Base-by-base conservation (phyloP, 2,888 invertebrate genomes). In the Byasa hedistus region DNA sequence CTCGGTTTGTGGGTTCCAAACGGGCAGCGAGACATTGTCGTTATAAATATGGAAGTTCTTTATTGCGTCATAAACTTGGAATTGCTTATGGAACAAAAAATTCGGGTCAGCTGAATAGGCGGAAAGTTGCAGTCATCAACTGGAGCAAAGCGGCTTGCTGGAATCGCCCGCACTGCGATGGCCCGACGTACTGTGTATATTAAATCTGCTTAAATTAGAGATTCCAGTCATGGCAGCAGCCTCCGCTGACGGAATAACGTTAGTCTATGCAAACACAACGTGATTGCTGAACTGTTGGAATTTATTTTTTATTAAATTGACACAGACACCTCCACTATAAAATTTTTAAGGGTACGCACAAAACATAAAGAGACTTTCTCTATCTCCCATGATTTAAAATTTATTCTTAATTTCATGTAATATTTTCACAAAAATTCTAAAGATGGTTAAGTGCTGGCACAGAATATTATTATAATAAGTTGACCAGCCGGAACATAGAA, bases 11-110 rank as follows among this genome's bases (percentile, higher is more conserved):
- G 58, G 57, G 44, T 21, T 48, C 44, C 44, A 61, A 66, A 66
- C 58, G 62, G 57, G 62, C 66, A 66, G 54, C 32, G 58, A 58
- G 62, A 62, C 54, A 66, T 62, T 66, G 58, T 66, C 66, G 66
- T 66, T 66, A 66, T 54, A 58, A 66, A 66, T 66, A 62, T 66
- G 62, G 57, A 66, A 66, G 57, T 62, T 66, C 69, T 71, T 69
- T 72, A 72, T 72, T 72, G 71, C 73, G 68, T 71, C 71, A 73
- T 71, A 70, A 72, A 71, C 69, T 73, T 68, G 68, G 65, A 70
- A 72, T 72, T 72, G 71, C 72, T 73, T 71, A 70, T 71, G 70
- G 69, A 59, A 70, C 61, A 70, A 73, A 75, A 75, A 76, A 75
- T 72, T 70, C 68, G 69, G 74, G 73, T 74, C 73, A 75, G 67